A percentile compares a stretch with the other conserved stretches of the same genome.
Conservation (phyloP, 2,888 invertebrate species). For the Drosophila kuntzei region DNA sequence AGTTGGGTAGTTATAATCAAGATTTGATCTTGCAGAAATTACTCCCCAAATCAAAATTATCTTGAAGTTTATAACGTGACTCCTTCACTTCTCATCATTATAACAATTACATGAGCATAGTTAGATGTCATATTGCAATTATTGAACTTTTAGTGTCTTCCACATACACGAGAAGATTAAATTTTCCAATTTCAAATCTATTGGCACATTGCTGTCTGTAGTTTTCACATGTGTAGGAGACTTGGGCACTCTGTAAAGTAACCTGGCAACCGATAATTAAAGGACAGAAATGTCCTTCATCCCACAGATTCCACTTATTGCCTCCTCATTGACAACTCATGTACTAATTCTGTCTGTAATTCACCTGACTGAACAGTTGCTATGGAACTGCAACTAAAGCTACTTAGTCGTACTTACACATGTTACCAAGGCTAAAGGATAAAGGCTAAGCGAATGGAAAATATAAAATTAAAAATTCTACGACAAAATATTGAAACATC, state of each 20-base stretch:
- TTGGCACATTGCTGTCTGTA: constrained; percentile 22
- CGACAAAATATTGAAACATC: constrained; percentile 23
- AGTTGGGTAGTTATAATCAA: no score
- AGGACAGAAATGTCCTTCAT: neutral
- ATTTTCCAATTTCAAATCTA: constrained; percentile 24
- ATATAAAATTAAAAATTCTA: constrained; percentile 60
- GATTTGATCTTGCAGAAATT: no score
- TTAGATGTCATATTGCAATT: neutral
- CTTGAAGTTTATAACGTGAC: no score
- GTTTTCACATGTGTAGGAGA: neutral
- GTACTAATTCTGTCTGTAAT: constrained; percentile 18
- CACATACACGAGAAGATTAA: neutral
- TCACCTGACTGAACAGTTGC: constrained; percentile 39
- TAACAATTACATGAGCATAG: neutral
- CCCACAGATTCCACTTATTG: neutral
- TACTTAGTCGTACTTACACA: constrained; percentile 6
- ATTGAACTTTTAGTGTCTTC: neutral
- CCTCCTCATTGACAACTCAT: neutral
- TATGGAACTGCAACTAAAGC: constrained; percentile 23
- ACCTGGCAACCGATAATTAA: constrained; percentile 29
- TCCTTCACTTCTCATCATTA: neutral
- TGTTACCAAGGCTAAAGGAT: neutral
- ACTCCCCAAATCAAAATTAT: no score
- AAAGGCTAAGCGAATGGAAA: constrained; percentile 24
- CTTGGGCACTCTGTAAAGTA: neutral